Conservation (phyloP, 1,140 invertebrate species). For the Campoletis sonorensis region DNA sequence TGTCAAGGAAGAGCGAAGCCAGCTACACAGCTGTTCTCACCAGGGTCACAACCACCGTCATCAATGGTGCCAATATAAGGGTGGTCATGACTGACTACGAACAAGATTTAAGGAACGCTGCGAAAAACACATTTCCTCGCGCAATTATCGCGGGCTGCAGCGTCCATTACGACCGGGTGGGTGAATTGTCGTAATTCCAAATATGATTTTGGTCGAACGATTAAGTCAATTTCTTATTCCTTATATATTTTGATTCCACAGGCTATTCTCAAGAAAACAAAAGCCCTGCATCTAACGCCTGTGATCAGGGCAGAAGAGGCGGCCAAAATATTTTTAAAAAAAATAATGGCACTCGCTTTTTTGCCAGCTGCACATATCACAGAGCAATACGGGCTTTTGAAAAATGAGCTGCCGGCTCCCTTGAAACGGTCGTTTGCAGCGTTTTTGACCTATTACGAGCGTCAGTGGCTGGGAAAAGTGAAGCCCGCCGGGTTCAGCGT, state of each 20-base stretch:
- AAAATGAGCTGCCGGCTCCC: not conserved
- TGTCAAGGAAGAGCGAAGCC: slow-evolving; percentile 10
- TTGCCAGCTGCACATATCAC: slow-evolving; percentile 6
- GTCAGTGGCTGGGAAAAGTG: no score
- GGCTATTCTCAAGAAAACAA: slow-evolving; percentile 40
- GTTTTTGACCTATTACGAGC: no score
- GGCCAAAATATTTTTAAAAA: slow-evolving; percentile 37
- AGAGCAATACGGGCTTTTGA: not conserved
- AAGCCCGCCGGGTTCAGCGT: no score
- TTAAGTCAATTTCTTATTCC: not conserved
- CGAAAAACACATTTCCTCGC: not conserved
- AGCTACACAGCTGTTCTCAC: slow-evolving; percentile 23
- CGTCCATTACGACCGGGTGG: slow-evolving; percentile 38
- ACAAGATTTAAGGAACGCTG: slow-evolving; percentile 25
- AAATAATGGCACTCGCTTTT: slow-evolving; percentile 39
- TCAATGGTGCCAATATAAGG: not conserved
- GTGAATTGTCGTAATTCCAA: not conserved
- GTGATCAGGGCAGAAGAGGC: not conserved
- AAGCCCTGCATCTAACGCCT: not conserved
- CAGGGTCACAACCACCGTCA: not conserved
- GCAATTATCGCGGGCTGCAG: slow-evolving; percentile 36
- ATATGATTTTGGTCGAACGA: not conserved
- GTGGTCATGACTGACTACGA: slow-evolving; percentile 36
- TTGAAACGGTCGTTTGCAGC: not conserved
- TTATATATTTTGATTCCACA: slow-evolving; percentile 26